Base-by-base conservation (phyloP, 2,888 invertebrate genomes). In the Lissonota sp. region DNA sequence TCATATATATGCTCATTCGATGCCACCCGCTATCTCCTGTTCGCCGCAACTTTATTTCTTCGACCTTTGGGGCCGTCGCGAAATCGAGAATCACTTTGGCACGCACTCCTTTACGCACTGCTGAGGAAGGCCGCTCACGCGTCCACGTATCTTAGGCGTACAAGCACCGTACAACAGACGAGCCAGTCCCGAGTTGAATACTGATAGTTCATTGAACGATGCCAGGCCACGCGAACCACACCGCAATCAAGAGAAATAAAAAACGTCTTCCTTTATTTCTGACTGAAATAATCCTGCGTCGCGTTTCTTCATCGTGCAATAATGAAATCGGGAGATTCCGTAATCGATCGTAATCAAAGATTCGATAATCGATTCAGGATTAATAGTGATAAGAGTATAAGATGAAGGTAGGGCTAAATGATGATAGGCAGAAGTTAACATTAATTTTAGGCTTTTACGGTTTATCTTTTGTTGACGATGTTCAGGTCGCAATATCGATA, bases 101-200 rank as follows among this genome's bases (percentile, higher is more conserved):
- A 84, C 87, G 85, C 87, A 85, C 86, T 87, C 84, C 83, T 86
- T n/a, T 83, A 85, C 86, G 84, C 87, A 86, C 86, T 87, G 80
- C 86, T 88, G 80, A 60, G 87, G 86, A 89, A 88, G 86, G 88
- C 88, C 82, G 83, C 85, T 89, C 88, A 87, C 88, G 89, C 87
- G 85, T 87, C 83, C 87, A 87, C 87, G 88, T 88, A 88, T 85
- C 81, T 85, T 85, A 84, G 77, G 84, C 84, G 85, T 88, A 88
- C 87, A 87, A 88, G 87, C 86, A 82, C 84, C 84, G 82, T 89
- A 89, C 90, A 88, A 87, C 88, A 85, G 86, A 84, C 84, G 82
- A 84, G 84, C 79, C 77, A 77, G 64, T 78, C 69, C 67, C 66
- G 80, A n/a, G 73, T 63, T 60, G 88, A 87, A 88, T 88, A 88